Base-by-base conservation (phyloP, 2,113 vertebrate species). In the Carlito syrichta region DNA sequence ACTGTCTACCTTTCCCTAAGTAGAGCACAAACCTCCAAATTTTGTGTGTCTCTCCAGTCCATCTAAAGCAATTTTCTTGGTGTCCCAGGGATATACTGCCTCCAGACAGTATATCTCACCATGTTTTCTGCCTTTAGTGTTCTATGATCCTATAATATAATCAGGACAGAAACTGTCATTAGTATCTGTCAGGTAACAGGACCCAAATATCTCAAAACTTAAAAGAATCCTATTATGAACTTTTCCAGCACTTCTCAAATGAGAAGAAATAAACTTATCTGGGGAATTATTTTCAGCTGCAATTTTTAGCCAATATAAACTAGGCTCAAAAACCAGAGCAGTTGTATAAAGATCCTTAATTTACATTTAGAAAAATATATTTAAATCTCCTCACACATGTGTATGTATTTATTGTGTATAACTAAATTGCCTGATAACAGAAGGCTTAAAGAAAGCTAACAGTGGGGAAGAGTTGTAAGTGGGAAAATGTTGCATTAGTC, bases 281-380 rank as follows among this genome's bases (percentile, higher is more conserved):
- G 12, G 48, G 30, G 14, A 96, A 96, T 50, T 86, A 91, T 83
- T 95, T 95, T 93, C 82, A 93, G 43, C 58, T 95, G 32, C 23
- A 93, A 66, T 83, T 95, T 88, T 94, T 81, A 94, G 86, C 63
- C 83, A 90, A 20, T 43, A 92, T 78, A 95, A 95, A 71, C 25
- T 48, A 86, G 86, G 30, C 62, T 95, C 11, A 86, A 85, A 95
- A 95, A 45, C 16, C 52, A 93, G 43, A 89, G 22, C 9, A 56
- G 25, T 45, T 68, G 43, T 62, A 86, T 83, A 95, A 92, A 96
- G 45, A 97, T 30, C 69, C 43, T 94, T 94, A 89, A 93, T 97
- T 95, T 96, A 96, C 89, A 94, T 87, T 97, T 81, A 87, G 71
- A 95, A 97, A 96, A 95, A 81, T 95, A 43, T 94, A 95, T 74